A percentile compares a stretch with the other conserved stretches of the same genome.
Evolutionary conservation across 1,140 invertebrate genomes (phyloP).

Genomic region (Drosophila nasuta): DNA sequence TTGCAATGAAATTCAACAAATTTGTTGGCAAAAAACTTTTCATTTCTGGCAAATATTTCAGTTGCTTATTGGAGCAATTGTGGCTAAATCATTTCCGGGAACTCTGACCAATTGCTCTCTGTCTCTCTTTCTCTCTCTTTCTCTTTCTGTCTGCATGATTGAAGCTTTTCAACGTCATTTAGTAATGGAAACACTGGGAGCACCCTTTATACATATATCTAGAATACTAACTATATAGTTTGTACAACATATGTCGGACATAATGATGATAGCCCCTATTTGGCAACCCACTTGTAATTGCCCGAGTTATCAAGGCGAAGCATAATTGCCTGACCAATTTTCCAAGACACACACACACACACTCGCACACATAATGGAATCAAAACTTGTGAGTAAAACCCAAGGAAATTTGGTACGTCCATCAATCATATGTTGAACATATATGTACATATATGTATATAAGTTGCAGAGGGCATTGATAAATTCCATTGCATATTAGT

Average conservation of each 20-base stretch:
- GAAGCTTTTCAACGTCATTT: slow-evolving; percentile 47
- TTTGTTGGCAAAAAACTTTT: slow-evolving; percentile 13
- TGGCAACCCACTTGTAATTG: slow-evolving; percentile 42
- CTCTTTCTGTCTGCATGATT: slow-evolving; percentile 22
- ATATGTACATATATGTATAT: slow-evolving; percentile 1
- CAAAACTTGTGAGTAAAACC: not conserved
- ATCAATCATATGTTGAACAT: not conserved
- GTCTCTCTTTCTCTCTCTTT: too few species aligned
- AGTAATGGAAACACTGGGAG: slow-evolving; percentile 26
- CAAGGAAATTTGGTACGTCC: not conserved
- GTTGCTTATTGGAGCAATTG: slow-evolving; percentile 5
- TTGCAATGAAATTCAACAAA: slow-evolving; percentile 20
- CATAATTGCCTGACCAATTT: slow-evolving; percentile 42
- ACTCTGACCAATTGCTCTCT: slow-evolving; percentile 33
- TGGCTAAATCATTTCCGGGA: slow-evolving; percentile 19
- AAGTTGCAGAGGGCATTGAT: slow-evolving; percentile 25
- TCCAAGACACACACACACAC: not conserved
- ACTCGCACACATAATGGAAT: slow-evolving; percentile 10
- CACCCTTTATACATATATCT: slow-evolving; percentile 3
- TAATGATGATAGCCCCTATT: slow-evolving; percentile 35
- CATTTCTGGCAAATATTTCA: slow-evolving; percentile 7
- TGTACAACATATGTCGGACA: slow-evolving; percentile 22
- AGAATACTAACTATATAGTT: too few species aligned
- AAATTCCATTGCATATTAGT: slow-evolving; percentile 63
- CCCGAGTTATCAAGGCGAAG: slow-evolving; percentile 36